A percentile compares a stretch with the other conserved stretches of the same genome.
Conservation (phyloP, 2,797 vertebrate species). For the Onychomys leucogaster region DNA sequence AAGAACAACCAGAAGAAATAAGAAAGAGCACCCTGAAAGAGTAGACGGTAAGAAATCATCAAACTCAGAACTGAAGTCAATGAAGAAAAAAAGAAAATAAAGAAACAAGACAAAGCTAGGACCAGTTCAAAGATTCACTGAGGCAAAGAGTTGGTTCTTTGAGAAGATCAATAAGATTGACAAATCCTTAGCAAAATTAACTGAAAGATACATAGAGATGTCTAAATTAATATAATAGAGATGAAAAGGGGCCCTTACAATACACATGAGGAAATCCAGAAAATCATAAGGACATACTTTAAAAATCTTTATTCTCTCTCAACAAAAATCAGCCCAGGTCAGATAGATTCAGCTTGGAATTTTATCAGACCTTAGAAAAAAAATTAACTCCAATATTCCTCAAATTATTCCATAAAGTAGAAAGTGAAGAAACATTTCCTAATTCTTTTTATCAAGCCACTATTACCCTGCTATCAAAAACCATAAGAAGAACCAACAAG, state of each 20-base stretch:
- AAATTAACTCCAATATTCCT: neutral
- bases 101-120: neutral
- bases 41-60: neutral
- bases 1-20: neutral
- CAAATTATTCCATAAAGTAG: neutral
- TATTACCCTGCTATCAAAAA: neutral
- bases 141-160: neutral
- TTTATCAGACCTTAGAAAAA: neutral
- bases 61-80: neutral
- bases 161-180: neutral
- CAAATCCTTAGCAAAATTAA: neutral
- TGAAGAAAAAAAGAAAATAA: too few species aligned
- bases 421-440: neutral
- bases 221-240: neutral
- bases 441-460: neutral
- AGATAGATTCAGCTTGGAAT: neutral
- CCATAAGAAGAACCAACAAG: neutral
- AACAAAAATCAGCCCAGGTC: neutral
- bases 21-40: neutral
- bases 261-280: neutral
- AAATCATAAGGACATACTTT: neutral
- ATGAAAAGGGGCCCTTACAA: neutral
- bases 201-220: neutral
- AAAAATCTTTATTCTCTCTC: neutral
- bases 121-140: neutral